phyloP scores from a whole-genome alignment of 2,888 invertebrate genomes.

The Diplolepis rosae region DNA sequence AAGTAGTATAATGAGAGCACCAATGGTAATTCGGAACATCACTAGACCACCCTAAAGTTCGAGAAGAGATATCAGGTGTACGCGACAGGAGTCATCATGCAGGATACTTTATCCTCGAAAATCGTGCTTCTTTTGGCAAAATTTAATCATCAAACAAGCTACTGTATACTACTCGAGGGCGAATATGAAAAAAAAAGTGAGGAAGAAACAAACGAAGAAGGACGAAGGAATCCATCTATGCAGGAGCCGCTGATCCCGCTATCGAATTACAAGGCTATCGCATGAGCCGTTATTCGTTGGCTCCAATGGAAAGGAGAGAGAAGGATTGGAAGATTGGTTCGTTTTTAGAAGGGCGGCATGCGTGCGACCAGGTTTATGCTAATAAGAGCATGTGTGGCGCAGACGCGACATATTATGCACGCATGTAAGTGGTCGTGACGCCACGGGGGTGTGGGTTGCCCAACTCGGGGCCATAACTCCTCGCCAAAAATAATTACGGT shows the following conservation, averaged over 20 bases:
- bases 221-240: slow-evolving; percentile 3
- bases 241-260: slow-evolving; percentile 3
- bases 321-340: slow-evolving; percentile 3
- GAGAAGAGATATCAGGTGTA: slow-evolving; percentile 50
- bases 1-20: no score
- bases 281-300: not conserved
- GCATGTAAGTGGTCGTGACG: slow-evolving; percentile 31
- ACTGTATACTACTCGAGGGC: slow-evolving; percentile 48
- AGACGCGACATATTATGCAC: slow-evolving; percentile 33
- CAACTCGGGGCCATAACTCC: slow-evolving; percentile 56
- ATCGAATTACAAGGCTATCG: not conserved
- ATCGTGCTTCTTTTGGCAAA: slow-evolving; percentile 50
- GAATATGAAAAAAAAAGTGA: not conserved
- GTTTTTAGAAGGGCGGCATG: slow-evolving; percentile 46
- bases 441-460: slow-evolving; percentile 29
- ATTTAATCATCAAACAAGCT: slow-evolving; percentile 55
- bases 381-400: slow-evolving; percentile 48
- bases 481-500: slow-evolving; percentile 64
- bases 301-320: not conserved
- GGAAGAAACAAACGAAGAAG: not conserved
- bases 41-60: no score
- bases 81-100: slow-evolving; percentile 47
- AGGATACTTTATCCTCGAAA: slow-evolving; percentile 56
- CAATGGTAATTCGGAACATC: no score
- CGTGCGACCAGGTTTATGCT: slow-evolving; percentile 63